A percentile compares a stretch with the other conserved stretches of the same genome.
Evolutionary conservation across 1,140 invertebrate genomes (phyloP).

Genomic region (Leptinotarsa texana): DNA sequence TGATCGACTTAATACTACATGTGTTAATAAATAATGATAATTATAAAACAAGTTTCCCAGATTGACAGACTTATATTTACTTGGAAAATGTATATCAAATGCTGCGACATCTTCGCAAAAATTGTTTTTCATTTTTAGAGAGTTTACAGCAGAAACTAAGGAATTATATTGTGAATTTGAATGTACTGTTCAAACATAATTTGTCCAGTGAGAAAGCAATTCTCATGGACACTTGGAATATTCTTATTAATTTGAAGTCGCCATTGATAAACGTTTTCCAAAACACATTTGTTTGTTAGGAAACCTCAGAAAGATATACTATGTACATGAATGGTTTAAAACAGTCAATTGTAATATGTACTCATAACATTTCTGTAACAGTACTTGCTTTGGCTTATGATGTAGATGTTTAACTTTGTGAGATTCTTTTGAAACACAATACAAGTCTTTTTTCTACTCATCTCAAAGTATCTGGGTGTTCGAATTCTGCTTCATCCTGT

Average conservation of each 20-base stretch:
- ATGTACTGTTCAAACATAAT: no score
- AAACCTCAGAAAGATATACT: constrained; percentile 27
- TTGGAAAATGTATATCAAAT: background rate
- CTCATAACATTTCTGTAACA: constrained; percentile 14
- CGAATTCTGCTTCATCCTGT: no score
- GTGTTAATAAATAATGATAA: constrained; percentile 33
- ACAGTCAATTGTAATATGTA: constrained; percentile 28
- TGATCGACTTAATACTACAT: constrained; percentile 27
- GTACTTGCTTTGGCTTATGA: constrained; percentile 10
- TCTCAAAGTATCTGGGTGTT: no score
- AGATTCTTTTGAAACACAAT: constrained; percentile 7
- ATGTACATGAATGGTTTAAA: constrained; percentile 34
- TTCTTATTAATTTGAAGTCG: no score
- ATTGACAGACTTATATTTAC: constrained; percentile 5
- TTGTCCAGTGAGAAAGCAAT: no score
- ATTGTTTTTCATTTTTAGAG: no score
- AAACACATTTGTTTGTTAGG: background rate
- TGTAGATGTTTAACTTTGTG: constrained; percentile 17
- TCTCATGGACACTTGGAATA: no score
- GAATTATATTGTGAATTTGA: no score
- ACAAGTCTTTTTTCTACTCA: no score
- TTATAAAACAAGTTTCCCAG: constrained; percentile 6
- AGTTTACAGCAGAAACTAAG: no score
- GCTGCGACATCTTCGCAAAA: background rate
- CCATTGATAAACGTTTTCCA: background rate